Conservation (phyloP, 2,113 vertebrate genomes). For the Misgurnus mizolepis region DNA sequence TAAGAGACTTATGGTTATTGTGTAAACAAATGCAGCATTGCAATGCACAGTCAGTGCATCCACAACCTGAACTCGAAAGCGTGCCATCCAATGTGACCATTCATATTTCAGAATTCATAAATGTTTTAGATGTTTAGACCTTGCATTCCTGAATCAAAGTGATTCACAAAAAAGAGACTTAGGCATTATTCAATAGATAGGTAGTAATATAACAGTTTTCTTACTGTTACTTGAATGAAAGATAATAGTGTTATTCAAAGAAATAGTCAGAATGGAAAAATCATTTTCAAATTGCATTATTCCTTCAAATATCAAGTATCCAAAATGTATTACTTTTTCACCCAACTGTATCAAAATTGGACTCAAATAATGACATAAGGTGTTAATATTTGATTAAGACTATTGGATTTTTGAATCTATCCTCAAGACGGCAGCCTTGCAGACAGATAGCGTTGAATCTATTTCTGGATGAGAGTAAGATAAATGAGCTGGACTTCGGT, state of each 20-base stretch:
- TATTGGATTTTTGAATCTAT: constrained; percentile 41
- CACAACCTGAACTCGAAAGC: not conserved
- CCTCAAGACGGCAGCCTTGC: constrained; percentile 24
- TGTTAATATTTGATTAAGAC: constrained; percentile 53
- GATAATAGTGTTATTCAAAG: not conserved
- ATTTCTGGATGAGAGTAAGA: constrained; percentile 48
- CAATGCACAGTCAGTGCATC: not conserved
- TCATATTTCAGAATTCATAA: constrained; percentile 33
- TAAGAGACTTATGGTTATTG: not conserved
- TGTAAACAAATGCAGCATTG: constrained; percentile 30
- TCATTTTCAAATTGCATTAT: not conserved
- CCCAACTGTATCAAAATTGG: constrained; percentile 16
- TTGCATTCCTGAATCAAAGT: not conserved
- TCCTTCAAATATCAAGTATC: not conserved
- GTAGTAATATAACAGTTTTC: not conserved
- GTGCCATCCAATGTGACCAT: constrained; percentile 18
- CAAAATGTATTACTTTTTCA: constrained; percentile 4
- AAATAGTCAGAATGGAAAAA: too few relatives aligned
- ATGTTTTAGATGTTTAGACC: constrained; percentile 27
- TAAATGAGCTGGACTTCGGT: constrained; percentile 39
- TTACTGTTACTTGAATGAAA: not conserved
- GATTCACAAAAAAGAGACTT: not conserved
- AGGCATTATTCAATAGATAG: not conserved
- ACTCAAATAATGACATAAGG: constrained; percentile 36
- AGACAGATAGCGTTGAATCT: constrained; percentile 42